These are phyloP conservation scores for Ophioderma brevispina DNA, from an alignment of 35 echinoderm and acorn worm species.

Conservation along the genomic window DNA sequence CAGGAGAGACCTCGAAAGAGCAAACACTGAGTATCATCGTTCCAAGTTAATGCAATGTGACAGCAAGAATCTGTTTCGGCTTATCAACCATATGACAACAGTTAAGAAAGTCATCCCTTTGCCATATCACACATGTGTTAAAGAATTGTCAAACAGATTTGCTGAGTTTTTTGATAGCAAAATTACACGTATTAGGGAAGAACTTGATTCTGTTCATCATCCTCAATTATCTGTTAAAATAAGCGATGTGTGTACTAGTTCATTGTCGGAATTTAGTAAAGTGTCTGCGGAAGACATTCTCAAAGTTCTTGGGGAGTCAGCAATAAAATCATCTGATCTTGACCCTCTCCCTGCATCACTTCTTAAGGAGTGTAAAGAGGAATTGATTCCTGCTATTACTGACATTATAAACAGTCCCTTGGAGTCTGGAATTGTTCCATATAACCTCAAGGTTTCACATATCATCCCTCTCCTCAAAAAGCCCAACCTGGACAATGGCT, in stretches of 20 bases:
- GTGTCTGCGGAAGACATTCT: neutral
- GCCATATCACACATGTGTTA: neutral
- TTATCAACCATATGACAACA: neutral
- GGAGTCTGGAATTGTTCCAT: slow-evolving; percentile 20
- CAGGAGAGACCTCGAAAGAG: neutral
- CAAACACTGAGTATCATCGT: slow-evolving; percentile 11
- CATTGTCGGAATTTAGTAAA: neutral
- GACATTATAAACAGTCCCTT: slow-evolving; percentile 39
- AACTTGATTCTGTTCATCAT: neutral
- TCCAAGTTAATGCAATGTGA: neutral
- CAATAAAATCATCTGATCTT: slow-evolving; percentile 22
- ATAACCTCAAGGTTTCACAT: slow-evolving; percentile 13
- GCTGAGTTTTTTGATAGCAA: neutral
- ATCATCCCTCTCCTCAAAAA: slow-evolving; percentile 66
- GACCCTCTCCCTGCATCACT: slow-evolving; percentile 32
- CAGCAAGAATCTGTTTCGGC: neutral
- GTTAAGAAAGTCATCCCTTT: neutral
- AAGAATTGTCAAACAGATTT: neutral
- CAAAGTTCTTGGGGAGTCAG: neutral
- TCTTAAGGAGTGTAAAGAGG: neutral
- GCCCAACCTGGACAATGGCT: slow-evolving; percentile 28
- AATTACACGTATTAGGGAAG: neutral
- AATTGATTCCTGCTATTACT: slow-evolving; percentile 29
- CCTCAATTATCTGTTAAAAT: neutral
- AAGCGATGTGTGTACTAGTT: neutral